These are phyloP conservation scores for Lordiphosa clarofinis DNA, from an alignment of 1,140 invertebrate genomes.

Conservation along the genomic window DNA sequence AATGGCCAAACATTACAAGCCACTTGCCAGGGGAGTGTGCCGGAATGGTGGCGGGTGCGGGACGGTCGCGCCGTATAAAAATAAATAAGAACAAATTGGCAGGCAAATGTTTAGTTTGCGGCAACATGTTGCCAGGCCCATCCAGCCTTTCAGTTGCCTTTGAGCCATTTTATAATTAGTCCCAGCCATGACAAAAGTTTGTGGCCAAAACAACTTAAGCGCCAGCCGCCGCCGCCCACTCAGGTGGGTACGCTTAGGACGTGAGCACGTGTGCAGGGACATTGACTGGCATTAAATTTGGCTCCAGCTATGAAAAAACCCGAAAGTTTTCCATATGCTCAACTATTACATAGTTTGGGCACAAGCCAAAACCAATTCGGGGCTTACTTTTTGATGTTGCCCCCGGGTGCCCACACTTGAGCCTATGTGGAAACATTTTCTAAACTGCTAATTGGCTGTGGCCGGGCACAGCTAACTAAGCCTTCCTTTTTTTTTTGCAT, in stretches of 20 bases:
- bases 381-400: constrained; percentile 32
- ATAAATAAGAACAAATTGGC: constrained; percentile 78
- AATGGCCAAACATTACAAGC: constrained; percentile 74
- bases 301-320: constrained; percentile 43
- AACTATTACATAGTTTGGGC: constrained; percentile 68
- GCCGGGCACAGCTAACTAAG: constrained; percentile 6
- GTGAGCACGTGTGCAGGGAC: too few relatives aligned
- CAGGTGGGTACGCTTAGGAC: constrained; percentile 42
- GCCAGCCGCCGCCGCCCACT: constrained; percentile 29
- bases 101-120: constrained; percentile 74
- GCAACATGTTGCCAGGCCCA: constrained; percentile 40
- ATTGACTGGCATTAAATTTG: constrained; percentile 49
- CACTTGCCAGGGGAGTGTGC: constrained; percentile 26
- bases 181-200: constrained; percentile 74
- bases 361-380: constrained; percentile 34
- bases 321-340: constrained; percentile 65
- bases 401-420: constrained; percentile 10
- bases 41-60: neutral
- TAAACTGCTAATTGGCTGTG: constrained; percentile 70
- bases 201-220: constrained; percentile 73
- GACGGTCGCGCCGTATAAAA: constrained; percentile 45
- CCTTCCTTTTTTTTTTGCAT: constrained; percentile 2
- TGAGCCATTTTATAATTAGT: constrained; percentile 78
- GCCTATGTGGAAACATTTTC: constrained; percentile 41
- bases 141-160: constrained; percentile 54